Evolutionary conservation across 1,140 invertebrate genomes (phyloP).

Genomic region (Bombus pascuorum): DNA sequence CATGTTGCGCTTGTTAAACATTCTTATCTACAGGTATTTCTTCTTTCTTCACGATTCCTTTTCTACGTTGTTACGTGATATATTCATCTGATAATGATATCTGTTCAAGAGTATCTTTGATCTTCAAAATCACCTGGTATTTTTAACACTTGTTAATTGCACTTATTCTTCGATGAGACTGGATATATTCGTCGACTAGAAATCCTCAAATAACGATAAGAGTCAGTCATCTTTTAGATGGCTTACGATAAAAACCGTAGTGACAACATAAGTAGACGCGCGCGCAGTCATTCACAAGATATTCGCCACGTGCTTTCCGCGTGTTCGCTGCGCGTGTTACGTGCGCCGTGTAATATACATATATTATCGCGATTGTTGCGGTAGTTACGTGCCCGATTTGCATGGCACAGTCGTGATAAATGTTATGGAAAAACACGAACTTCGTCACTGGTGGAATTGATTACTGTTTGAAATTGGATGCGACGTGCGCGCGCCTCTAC

Average conservation of each 20-base stretch:
- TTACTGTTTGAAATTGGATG: conserved; percentile 5
- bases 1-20: background rate
- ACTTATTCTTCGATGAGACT: background rate
- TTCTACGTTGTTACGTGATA: background rate
- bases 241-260: background rate
- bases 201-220: conserved; percentile 13
- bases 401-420: background rate
- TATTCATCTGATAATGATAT: background rate
- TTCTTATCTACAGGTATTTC: conserved; percentile 5
- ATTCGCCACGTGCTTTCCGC: conserved; percentile 32
- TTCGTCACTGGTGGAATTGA: conserved; percentile 20
- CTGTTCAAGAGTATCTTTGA: background rate
- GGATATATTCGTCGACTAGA: background rate
- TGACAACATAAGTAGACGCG: background rate
- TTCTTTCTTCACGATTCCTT: background rate
- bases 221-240: background rate
- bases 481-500: background rate
- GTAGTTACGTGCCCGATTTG: background rate
- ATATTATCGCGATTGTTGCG: conserved; percentile 27
- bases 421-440: conserved; percentile 45
- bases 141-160: background rate
- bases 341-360: conserved; percentile 9
- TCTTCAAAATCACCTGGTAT: background rate
- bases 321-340: conserved; percentile 15
- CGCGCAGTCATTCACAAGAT: conserved; percentile 25